Base-by-base conservation (phyloP, 2,888 invertebrate species). In the Trissolcus japonicus region DNA sequence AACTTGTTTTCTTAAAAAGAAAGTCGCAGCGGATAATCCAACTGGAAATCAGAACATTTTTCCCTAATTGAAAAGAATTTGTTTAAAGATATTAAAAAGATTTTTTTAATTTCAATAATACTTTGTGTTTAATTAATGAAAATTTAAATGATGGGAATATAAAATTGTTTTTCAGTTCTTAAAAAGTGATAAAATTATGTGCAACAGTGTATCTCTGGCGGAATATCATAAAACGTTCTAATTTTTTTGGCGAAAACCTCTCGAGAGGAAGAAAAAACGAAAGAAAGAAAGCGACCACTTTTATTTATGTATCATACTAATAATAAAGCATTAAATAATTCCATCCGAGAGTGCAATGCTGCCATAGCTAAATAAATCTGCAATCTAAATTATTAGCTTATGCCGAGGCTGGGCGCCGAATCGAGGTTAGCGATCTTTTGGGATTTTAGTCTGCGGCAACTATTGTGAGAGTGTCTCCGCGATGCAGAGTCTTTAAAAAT, bases 351-450 rank as follows among this genome's bases (percentile, higher is more conserved):
- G 66, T 66, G 66, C 51, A 66, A 66, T 66, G 66, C 35, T 56
- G 55, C 29, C 55, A 73, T 61, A 56, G 66, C 66, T 73, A 66
- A 73, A 73, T 73, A 66, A 73, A 73, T 66, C 66, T 66, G 66
- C 71, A 63, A 71, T 63, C 73, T 61, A 73, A 73, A 66, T 73
- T 73, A 73, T 73, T 73, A 61, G 73, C 66, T 66, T 73, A 61
- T 43, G 48, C 35, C 55, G 73, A 66, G 73, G 56, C 50, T 66
- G 73, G 43, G 50, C 48, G 48, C 48, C 14, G 51, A 73, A 73
- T 73, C 51, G 61, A 73, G 66, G 73, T 73, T 66, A 56, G 66
- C 66, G 60, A 56, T 73, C 53, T 60, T 46, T 25, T 40, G 46
- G 60, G 56, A 35, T 72, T 56, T 56, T 25, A 53, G 74, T 50